Evolutionary conservation across 2,888 invertebrate species (phyloP), one percentile per base, ranked within the genome.

Genomic region (Lydus trimaculatus): DNA sequence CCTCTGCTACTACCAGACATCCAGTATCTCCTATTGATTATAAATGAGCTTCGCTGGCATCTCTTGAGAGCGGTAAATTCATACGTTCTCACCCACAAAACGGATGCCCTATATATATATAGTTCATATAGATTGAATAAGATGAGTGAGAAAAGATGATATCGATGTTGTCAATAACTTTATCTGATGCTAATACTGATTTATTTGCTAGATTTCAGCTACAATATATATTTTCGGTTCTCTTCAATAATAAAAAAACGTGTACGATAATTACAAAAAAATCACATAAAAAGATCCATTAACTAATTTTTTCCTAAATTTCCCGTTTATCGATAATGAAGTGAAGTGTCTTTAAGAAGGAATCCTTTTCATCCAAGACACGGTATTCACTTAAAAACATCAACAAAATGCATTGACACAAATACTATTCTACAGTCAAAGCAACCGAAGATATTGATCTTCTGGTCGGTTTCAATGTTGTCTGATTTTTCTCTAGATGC

Each of bases 1-100:
- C 79, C 77, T 76, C 78, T 80, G 80, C 77, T 82, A 75, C 77
- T 73, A 73, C 73, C 79, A 79, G 81, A 79, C 81, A 78, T 79
- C 79, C 79, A 77, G 78, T 79, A 82, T 80, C 80, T 80, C 75
- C 80, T 78, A 80, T 80, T 80, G 81, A 80, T 81, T 81, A 81
- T 81, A 79, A 79, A 80, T 79, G 80, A 78, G 79, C 75, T 72
- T 74, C 71, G 69, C 73, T 67, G 66, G 71, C 74, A 75, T 79
- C 80, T 76, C 80, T 58, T 52, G 79, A 73, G 79, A 76, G 78
- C 77, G 75, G 78, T 81, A 80, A 80, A 80, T 81, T 80, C 79
- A 79, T 80, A 77, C 78, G 75, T 80, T 70, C 70, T 64, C 70
- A 70, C 70, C 70, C 43, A 64, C 65, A 69, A 48, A 64, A 67